phyloP scores from a whole-genome alignment of 2,888 invertebrate genomes.

The Punctoribates punctum region DNA sequence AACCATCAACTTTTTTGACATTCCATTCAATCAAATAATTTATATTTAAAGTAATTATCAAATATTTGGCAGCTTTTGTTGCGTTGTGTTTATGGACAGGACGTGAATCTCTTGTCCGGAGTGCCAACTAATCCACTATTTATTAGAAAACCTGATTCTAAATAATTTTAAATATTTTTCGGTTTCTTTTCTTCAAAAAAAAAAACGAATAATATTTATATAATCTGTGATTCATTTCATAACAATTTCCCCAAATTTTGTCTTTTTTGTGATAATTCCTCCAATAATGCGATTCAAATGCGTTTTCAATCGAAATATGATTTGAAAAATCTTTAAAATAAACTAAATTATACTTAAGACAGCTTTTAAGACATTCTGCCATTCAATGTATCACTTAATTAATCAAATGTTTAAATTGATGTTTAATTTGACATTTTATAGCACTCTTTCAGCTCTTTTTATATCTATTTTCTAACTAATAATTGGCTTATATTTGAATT shows the following conservation, averaged over 20 bases:
- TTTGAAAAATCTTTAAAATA: background rate
- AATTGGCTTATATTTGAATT: background rate
- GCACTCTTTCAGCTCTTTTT: background rate
- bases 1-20: background rate
- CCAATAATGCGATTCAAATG: background rate
- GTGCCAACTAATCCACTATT: slow-evolving; percentile 17
- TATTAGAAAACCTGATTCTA: background rate
- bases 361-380: slow-evolving; percentile 14
- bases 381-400: slow-evolving; percentile 12
- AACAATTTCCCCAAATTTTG: background rate
- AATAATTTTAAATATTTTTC: background rate
- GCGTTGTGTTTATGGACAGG: slow-evolving; percentile 1
- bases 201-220: too few relatives aligned
- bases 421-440: background rate
- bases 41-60: background rate
- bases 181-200: background rate
- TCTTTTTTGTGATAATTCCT: slow-evolving; percentile 19
- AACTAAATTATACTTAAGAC: background rate
- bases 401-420: background rate
- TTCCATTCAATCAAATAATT: slow-evolving; percentile 14
- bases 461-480: slow-evolving; percentile 12
- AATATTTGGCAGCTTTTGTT: slow-evolving; percentile 23
- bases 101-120: background rate
- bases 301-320: background rate
- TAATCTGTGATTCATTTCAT: slow-evolving; percentile 30